A percentile compares a stretch with the other conserved stretches of the same genome.
These are phyloP conservation scores for Pseudachorutes palmiensis DNA, from an alignment of 1,140 invertebrate species.

Conservation along the genomic window DNA sequence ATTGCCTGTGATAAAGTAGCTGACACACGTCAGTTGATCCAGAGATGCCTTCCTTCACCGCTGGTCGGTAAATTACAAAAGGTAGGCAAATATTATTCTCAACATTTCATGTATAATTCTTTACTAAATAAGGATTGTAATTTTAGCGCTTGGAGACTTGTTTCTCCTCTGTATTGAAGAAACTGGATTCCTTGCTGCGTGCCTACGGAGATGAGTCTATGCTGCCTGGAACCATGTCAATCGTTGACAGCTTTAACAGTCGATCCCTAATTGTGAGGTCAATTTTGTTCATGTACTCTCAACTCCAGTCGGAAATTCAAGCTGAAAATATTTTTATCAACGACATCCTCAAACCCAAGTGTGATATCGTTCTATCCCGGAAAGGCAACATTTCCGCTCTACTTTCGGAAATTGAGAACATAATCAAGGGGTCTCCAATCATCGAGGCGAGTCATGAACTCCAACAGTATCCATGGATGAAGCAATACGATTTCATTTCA, in stretches of 20 bases:
- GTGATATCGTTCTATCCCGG: conserved; percentile 26
- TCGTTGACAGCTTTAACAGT: background rate
- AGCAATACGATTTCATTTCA: conserved; percentile 31
- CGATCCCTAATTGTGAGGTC: conserved; percentile 13
- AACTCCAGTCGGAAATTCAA: conserved; percentile 22
- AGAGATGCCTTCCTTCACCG: conserved; percentile 14
- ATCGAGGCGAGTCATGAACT: conserved; percentile 19
- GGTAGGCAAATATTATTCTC: background rate
- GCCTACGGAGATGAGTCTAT: background rate
- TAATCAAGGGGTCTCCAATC: conserved; percentile 21
- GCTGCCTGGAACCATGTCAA: background rate
- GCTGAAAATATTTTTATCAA: conserved; percentile 31
- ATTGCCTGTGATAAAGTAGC: conserved; percentile 29
- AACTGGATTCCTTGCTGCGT: conserved; percentile 18
- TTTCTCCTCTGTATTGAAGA: conserved; percentile 11
- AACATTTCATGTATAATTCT: background rate
- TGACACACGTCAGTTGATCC: conserved; percentile 23
- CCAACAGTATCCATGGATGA: conserved; percentile 29
- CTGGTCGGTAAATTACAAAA: background rate
- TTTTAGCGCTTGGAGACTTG: conserved; percentile 21
- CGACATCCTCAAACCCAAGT: conserved; percentile 30
- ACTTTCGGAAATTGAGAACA: conserved; percentile 31
- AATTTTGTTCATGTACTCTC: conserved; percentile 26
- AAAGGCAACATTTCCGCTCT: conserved; percentile 34
- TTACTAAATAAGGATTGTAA: background rate